Base-by-base conservation (phyloP, 2,797 vertebrate genomes). In the Denticeps clupeoides region DNA sequence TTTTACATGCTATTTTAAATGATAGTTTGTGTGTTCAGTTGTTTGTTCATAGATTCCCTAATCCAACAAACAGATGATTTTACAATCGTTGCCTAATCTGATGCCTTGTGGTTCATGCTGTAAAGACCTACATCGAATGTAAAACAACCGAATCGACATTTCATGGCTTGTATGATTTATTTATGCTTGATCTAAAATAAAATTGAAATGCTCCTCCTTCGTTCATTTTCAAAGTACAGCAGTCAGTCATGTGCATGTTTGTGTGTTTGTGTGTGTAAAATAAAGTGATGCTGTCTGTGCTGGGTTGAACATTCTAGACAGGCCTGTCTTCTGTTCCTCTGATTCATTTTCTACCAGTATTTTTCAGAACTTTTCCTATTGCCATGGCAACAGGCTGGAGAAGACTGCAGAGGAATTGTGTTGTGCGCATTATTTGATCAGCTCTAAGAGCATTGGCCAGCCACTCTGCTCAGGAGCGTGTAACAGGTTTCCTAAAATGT, bases 101-200 rank as follows among this genome's bases (percentile, higher is more conserved):
- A 51, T 23, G 45, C 47, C 42, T 58, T 38, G 49, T 52, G 46
- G n/a, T 33, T 31, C 43, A 45, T 48, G 45, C 55, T 52, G 49
- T 58, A 40, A 40, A 56, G 42, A 56, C 51, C 18, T 50, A 52
- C 51, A 58, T 52, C 58, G 55, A 58, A 58, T 58, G 55, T 58
- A 58, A 52, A 38, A 58, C 51, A 49, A 58, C 31, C 52, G 51
- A 19, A 45, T 52, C 58, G 52, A 58, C 51, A 52, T 58, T 51
- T 52, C 49, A 58, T 58, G 55, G 55, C 55, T 58, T 58, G 55
- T 58, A 52, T 52, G 47, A 58, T 51, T 57, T 49, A 49, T 52
- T 51, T 51, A 43, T 52, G 55, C 55, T 58, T 58, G 47, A 51
- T 51, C 51, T 58, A n/a, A n/a, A n/a, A n/a, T 58, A 47, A 37